Percentiles rank a stretch among this genome's conserved stretches.
phyloP scores from a whole-genome alignment of 2,797 vertebrate genomes.

The Lacerta agilis region DNA sequence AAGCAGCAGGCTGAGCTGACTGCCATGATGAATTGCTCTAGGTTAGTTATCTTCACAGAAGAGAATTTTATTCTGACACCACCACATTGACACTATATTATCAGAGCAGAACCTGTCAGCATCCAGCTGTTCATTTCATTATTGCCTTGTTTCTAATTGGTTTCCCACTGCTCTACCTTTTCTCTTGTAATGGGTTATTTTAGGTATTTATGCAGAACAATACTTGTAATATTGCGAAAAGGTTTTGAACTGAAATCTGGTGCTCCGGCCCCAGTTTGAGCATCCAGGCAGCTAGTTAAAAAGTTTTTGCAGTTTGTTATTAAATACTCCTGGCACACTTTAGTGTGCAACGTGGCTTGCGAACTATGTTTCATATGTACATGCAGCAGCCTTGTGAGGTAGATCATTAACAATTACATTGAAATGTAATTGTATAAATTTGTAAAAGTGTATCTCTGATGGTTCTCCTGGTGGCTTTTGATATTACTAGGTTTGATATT shows the following conservation, averaged over 20 bases:
- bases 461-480: neutral
- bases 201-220: slow-evolving; percentile 54
- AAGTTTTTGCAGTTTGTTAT: neutral
- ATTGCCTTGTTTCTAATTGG: slow-evolving; percentile 60
- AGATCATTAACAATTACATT: neutral
- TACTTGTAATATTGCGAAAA: slow-evolving; percentile 42
- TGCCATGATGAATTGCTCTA: slow-evolving; percentile 34
- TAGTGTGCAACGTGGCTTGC: neutral
- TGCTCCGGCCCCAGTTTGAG: slow-evolving; percentile 51
- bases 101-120: slow-evolving; percentile 55
- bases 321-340: neutral
- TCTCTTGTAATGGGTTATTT: slow-evolving; percentile 46
- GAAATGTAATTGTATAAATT: no score
- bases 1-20: slow-evolving; percentile 5
- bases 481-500: neutral
- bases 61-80: slow-evolving; percentile 44
- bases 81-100: slow-evolving; percentile 47
- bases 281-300: slow-evolving; percentile 9
- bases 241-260: slow-evolving; percentile 50
- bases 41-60: slow-evolving; percentile 31
- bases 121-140: slow-evolving; percentile 70
- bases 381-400: neutral
- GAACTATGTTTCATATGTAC: neutral
- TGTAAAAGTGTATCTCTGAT: neutral
- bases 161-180: slow-evolving; percentile 60